phyloP scores from a whole-genome alignment of 2,888 invertebrate species.

The Emmelina monodactyla region DNA sequence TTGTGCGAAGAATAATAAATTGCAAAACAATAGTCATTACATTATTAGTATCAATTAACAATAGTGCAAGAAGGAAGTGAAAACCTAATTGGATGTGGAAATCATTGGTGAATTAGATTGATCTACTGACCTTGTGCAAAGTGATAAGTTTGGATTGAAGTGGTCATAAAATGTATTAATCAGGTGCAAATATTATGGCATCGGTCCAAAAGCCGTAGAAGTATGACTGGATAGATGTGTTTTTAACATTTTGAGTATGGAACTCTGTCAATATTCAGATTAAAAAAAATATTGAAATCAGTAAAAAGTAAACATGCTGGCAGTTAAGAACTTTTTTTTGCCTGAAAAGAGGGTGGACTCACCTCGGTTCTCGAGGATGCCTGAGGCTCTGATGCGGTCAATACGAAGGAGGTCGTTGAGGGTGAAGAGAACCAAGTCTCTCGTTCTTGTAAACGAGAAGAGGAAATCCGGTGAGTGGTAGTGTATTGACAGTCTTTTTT shows the following conservation, averaged over 20 bases:
- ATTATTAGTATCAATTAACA: slow-evolving; percentile 14
- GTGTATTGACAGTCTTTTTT: slow-evolving; percentile 29
- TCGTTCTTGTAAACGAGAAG: slow-evolving; percentile 76
- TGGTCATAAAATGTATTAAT: background rate
- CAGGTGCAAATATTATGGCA: background rate
- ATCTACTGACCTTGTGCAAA: background rate
- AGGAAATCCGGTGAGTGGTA: slow-evolving; percentile 80
- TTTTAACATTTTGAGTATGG: background rate
- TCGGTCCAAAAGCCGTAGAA: background rate
- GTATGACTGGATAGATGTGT: background rate
- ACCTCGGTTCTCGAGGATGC: slow-evolving; percentile 71
- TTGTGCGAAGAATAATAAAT: slow-evolving; percentile 17
- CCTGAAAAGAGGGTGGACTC: slow-evolving; percentile 69
- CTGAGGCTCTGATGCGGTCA: slow-evolving; percentile 77
- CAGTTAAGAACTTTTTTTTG: slow-evolving; percentile 79
- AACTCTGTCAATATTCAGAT: background rate
- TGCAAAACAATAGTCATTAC: slow-evolving; percentile 17
- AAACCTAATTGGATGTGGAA: slow-evolving; percentile 4
- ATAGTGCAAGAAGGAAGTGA: slow-evolving; percentile 9
- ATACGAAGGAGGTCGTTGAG: slow-evolving; percentile 75
- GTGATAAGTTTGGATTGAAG: slow-evolving; percentile 1
- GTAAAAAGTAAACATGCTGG: slow-evolving; percentile 61
- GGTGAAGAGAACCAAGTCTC: slow-evolving; percentile 77
- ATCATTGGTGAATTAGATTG: background rate
- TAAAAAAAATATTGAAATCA: slow-evolving; percentile 7